Conservation (phyloP, 2,113 vertebrate genomes). For the Cynoglossus semilaevis region DNA sequence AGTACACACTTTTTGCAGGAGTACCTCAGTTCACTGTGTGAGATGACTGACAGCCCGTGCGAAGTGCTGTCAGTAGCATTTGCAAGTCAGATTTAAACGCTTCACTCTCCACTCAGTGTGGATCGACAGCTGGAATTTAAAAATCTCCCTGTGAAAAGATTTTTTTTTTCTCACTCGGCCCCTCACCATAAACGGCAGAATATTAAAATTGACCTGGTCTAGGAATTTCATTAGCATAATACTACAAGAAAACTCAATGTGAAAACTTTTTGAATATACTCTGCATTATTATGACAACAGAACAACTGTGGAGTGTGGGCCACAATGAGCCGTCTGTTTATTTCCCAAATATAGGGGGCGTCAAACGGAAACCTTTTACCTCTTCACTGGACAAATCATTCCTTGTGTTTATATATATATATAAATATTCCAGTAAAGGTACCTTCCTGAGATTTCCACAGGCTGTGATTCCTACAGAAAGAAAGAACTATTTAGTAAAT, state of each 20-base stretch:
- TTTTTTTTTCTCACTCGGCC: slow-evolving; percentile 5
- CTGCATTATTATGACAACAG: slow-evolving; percentile 5
- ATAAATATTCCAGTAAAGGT: slow-evolving; percentile 15
- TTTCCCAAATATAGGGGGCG: slow-evolving; percentile 15
- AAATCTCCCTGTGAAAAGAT: slow-evolving; percentile 47
- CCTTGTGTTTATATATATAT: too few species aligned
- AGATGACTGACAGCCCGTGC: slow-evolving; percentile 59
- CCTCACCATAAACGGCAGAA: slow-evolving; percentile 1
- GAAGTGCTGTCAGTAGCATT: slow-evolving; percentile 56
- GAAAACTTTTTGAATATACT: neutral
- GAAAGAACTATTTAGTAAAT: slow-evolving; percentile 12
- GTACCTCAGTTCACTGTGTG: slow-evolving; percentile 36
- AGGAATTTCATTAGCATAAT: slow-evolving; percentile 2
- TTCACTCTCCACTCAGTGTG: slow-evolving; percentile 41
- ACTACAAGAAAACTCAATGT: slow-evolving; percentile 7
- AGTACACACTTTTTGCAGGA: slow-evolving; percentile 33
- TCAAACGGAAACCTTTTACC: slow-evolving; percentile 21
- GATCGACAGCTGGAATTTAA: slow-evolving; percentile 45
- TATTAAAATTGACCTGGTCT: slow-evolving; percentile 34
- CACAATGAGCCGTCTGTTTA: slow-evolving; percentile 17
- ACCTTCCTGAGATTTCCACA: neutral
- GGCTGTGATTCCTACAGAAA: slow-evolving; percentile 13
- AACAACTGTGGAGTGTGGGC: slow-evolving; percentile 12
- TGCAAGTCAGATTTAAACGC: slow-evolving; percentile 68
- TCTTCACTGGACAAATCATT: slow-evolving; percentile 4